phyloP scores from a whole-genome alignment of 2,888 invertebrate species.

The Schizotus pectinicornis region DNA sequence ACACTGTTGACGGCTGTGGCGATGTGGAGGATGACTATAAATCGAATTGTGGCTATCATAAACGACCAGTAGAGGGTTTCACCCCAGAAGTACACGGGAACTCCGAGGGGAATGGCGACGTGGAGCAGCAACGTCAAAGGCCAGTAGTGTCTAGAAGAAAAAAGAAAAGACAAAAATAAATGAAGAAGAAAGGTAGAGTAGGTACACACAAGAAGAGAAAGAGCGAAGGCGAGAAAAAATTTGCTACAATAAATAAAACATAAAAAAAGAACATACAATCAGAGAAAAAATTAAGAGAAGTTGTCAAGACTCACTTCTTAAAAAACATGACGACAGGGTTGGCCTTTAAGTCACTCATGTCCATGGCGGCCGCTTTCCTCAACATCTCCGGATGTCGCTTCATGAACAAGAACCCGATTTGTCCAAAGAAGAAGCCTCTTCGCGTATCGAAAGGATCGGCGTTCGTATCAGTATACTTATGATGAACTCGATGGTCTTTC shows the following conservation, averaged over 20 bases:
- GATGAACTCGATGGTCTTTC: constrained; percentile 83
- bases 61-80: constrained; percentile 18
- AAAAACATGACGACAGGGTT: constrained; percentile 84
- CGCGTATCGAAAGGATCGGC: constrained; percentile 90
- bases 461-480: constrained; percentile 88
- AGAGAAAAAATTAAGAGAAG: too few species aligned
- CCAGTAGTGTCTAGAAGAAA: constrained; percentile 71
- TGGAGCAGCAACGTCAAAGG: constrained; percentile 77
- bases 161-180: too few species aligned
- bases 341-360: constrained; percentile 77
- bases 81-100: constrained; percentile 76
- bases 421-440: constrained; percentile 92
- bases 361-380: constrained; percentile 75
- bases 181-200: too few species aligned
- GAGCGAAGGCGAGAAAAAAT: too few species aligned
- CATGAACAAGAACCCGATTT: constrained; percentile 92
- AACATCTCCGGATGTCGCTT: constrained; percentile 87
- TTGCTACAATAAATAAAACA: too few species aligned
- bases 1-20: constrained; percentile 86
- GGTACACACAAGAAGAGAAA: too few species aligned
- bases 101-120: constrained; percentile 79
- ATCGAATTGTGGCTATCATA: constrained; percentile 58
- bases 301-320: constrained; percentile 71
- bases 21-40: constrained; percentile 67
- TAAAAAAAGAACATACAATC: too few species aligned